Base-by-base conservation (phyloP, 2,113 vertebrate genomes). In the Rhinopithecus roxellana region DNA sequence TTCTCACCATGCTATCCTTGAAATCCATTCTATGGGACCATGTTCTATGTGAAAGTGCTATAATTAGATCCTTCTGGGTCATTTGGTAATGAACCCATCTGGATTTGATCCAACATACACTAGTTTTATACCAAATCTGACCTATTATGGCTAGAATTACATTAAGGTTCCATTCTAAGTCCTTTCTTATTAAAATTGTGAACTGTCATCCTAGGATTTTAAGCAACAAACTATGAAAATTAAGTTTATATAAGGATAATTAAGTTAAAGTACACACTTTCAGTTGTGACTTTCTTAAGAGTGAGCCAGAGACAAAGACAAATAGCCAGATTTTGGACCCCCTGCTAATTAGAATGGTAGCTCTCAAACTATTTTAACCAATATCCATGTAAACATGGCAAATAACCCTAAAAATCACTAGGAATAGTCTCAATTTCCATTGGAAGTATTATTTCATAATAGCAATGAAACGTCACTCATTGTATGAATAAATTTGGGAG, bases 21-120 rank as follows among this genome's bases (percentile, higher is more conserved):
- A 84, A 96, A 95, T 94, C 57, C 61, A 94, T 79, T 95, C 59
- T 86, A 25, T 52, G 48, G 43, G 40, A 90, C 93, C 23, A 45
- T 91, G 84, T 78, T 96, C 90, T 3, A 88, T 64, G 67, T 85
- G 55, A 90, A 94, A 88, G 72, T 96, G 57, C 81, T 92, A 64
- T 97, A 96, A 98, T 96, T 82, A 95, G 70, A 96, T 95, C 95
- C 95, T 97, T 95, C 88, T 96, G 96, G 94, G 72, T 96, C 90
- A 94, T 97, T 95, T 94, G 92, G 55, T 96, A 79, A 90, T 90
- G 94, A 89, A 69, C 50, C 72, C 95, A 96, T 98, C 93, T 97
- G 97, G 88, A 90, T 94, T 94, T 97, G 64, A 97, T 97, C 94
- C 96, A 89, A 75, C 55, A 50, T 81, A 45, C 81, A 92, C 84